Base-by-base conservation (phyloP, 2,797 vertebrate species). In the Hemitrygon akajei region DNA sequence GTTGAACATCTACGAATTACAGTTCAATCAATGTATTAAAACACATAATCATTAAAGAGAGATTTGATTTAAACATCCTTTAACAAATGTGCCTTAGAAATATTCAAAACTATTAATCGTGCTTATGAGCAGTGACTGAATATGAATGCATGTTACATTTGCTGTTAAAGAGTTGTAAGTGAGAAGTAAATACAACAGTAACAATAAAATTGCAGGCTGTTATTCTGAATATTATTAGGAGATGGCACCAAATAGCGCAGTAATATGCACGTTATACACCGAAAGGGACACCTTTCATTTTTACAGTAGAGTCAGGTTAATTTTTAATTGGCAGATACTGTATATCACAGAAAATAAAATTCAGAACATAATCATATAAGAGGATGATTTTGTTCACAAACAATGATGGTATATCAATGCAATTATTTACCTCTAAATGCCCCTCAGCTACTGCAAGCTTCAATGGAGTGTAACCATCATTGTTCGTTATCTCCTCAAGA, bases 1-100 rank as follows among this genome's bases (percentile, higher is more conserved):
- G 5, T 79, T 75, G 79, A 94, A 69, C 76, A 94, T 94, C 94
- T 94, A 56, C 91, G 82, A 22, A 80, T 30, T n/a, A 47, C 4
- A 94, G 93, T 27, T 94, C 37, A 56, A 94, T 93, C 80, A 94
- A 30, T 22, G 18, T 63, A 79, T 40, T 84, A 66, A 93, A 73
- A 37, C 34, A 34, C 11, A 25, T 37, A 1, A 7, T n/a, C n/a
- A 76, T 76, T 76, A 30, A 14, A n/a, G 27, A 69, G 37, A 73
- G 71, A 11, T 76, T 93, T 75, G 91, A 56, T 56, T 40, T 25
- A 69, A 89, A n/a, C 30, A 34, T 22, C 60, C 56, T 84, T 25
- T 69, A n/a, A 7, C 20, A 86, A 86, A 58, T 60, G 4, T 16
- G 58, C 56, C 58, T 47, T 82, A 22, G 40, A 60, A 86, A 60